Base-by-base conservation (phyloP, 2,113 vertebrate genomes). In the Spilogale gracilis region DNA sequence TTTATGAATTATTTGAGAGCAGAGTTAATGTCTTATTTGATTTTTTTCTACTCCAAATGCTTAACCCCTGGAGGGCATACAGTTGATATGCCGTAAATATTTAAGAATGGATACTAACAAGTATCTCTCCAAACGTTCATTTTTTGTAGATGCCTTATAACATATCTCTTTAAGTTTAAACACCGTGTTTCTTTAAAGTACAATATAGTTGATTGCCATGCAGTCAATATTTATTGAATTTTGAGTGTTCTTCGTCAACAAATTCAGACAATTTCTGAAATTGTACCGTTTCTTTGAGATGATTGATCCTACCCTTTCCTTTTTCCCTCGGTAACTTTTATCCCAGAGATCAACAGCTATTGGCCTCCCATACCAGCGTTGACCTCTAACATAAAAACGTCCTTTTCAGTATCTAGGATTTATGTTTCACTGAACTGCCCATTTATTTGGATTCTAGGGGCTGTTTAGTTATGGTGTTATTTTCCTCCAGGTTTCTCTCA, bases 401-500 rank as follows among this genome's bases (percentile, higher is more conserved):
- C 18, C 71, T 63, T 94, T 94, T 89, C 54, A 95, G 79, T 56
- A 50, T 30, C 43, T 67, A 96, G 13, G 25, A n/a, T 83, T 84
- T n/a, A 67, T 60, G 60, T 82, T 96, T 91, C 60, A 96, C 30
- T 89, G 76, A 90, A 83, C 2, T 76, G 13, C 21, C 48, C 63
- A 60, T 81, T 94, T 95, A 89, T 92, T 96, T 95, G 38, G 52
- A 95, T 84, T 95, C 58, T 63, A 93, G 58, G 23, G 97, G 54
- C 56, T 93, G 32, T 91, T 96, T 91, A 48, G 25, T 97, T 73
- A 94, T 50, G 52, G 30, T 38, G 4, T 65, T 89, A 92, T 83
- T 96, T 97, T 89, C 89, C 74, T 92, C 61, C 69, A 93, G 50
- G 60, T 94, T 97, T 97, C 65, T 95, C 83, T 92, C 32, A 88